Evolutionary conservation across 53 echinoderm and acorn worm genomes (phyloP).

Genomic region (Mesocentrotus franciscanus): DNA sequence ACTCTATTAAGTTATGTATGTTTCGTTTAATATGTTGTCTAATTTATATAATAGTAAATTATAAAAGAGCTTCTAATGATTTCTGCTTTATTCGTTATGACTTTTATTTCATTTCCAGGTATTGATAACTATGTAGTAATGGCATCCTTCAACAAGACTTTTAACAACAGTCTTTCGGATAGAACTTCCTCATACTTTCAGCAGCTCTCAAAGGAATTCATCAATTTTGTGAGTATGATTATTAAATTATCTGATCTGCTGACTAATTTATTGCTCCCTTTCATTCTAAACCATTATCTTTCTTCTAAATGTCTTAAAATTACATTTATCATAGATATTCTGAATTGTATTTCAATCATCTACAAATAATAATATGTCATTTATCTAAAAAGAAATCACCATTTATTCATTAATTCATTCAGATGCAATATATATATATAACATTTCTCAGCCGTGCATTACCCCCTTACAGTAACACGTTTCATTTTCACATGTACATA

Average conservation of each 20-base stretch:
- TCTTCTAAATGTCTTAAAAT: no score
- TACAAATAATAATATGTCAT: no score
- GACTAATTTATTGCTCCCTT: no score
- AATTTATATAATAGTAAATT: background rate
- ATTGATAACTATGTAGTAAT: slow-evolving; percentile 34
- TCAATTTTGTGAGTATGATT: slow-evolving; percentile 5
- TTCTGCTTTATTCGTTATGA: background rate
- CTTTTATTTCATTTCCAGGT: background rate
- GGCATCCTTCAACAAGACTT: background rate
- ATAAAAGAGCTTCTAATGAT: background rate
- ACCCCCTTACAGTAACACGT: no score
- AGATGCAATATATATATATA: no score
- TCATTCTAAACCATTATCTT: no score
- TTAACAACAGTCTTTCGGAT: slow-evolving; percentile 22
- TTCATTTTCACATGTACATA: no score
- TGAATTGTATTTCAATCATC: no score
- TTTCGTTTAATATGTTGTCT: background rate
- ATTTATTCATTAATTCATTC: no score
- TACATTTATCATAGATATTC: background rate
- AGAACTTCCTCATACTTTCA: background rate
- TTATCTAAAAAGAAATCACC: no score
- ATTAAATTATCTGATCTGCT: background rate
- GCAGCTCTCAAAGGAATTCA: background rate
- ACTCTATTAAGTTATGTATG: background rate
- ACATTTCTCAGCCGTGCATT: no score